Conservation (phyloP, 1,140 invertebrate species). For the Bacillus rossius region DNA sequence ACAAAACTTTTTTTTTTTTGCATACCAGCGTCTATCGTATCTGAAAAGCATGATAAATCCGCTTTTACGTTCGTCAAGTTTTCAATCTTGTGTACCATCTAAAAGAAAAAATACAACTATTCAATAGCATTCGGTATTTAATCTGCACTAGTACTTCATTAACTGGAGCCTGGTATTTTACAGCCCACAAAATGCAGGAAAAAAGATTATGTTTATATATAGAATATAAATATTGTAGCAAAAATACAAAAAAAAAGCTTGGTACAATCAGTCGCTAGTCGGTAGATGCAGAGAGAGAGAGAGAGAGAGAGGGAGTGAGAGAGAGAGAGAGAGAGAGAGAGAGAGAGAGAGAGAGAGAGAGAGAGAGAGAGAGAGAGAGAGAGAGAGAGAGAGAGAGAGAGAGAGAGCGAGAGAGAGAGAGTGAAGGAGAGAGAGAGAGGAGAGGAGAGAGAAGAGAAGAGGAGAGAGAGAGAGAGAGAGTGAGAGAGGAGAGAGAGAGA, state of each 20-base stretch:
- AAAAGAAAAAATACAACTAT: no score
- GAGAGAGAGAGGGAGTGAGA: background rate
- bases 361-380: background rate
- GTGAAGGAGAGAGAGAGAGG: no score
- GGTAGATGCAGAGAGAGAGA: background rate
- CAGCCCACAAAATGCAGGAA: background rate
- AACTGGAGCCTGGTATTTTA: background rate
- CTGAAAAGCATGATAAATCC: no score
- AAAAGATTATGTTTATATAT: background rate
- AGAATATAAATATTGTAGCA: background rate
- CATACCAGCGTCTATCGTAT: no score
- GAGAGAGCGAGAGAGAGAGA: no score
- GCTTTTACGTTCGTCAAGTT: no score
- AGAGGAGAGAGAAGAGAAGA: conserved; percentile 5
- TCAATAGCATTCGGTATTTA: no score
- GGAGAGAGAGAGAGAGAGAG: conserved; percentile 11
- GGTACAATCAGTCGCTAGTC: background rate
- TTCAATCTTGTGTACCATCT: no score
- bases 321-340: background rate
- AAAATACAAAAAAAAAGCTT: background rate
- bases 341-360: background rate
- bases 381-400: conserved; percentile 4
- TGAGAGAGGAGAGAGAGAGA: background rate
- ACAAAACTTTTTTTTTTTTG: no score
- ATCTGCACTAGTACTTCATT: no score